Evolutionary conservation across 1,140 invertebrate species (phyloP).

Genomic region (Drosophila bipectinata): DNA sequence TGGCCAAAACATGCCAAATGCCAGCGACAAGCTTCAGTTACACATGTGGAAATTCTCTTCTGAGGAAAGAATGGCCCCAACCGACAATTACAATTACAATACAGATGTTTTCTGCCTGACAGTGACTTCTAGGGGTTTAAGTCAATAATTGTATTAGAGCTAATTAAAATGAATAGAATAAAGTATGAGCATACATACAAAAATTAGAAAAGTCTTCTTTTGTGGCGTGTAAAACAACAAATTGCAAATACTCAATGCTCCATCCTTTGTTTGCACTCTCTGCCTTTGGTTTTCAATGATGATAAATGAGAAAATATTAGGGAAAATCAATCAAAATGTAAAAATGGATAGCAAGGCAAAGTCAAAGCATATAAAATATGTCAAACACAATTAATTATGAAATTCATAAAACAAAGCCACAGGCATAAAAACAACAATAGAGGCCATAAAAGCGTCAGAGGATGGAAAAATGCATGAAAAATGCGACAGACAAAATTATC

Average conservation of each 20-base stretch:
- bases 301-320: conserved; percentile 61
- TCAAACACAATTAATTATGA: conserved; percentile 75
- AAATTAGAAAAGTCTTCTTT: not conserved
- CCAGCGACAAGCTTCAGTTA: conserved; percentile 30
- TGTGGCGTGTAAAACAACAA: not conserved
- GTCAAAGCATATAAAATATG: conserved; percentile 53
- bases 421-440: conserved; percentile 50
- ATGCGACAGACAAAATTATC: conserved; percentile 73
- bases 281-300: conserved; percentile 11
- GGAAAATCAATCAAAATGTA: conserved; percentile 65
- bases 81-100: conserved; percentile 59
- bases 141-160: conserved; percentile 33
- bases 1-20: conserved; percentile 37
- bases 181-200: not conserved
- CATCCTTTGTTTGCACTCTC: not conserved
- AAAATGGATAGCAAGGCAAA: conserved; percentile 24
- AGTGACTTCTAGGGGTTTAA: conserved; percentile 21
- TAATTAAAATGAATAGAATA: conserved; percentile 53
- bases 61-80: conserved; percentile 15
- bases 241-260: not conserved
- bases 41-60: conserved; percentile 32
- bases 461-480: conserved; percentile 61
- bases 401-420: conserved; percentile 66
- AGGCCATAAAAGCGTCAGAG: conserved; percentile 51
- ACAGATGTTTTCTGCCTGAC: conserved; percentile 52